Evolutionary conservation across 2,888 invertebrate species (phyloP).

Genomic region (Eurytoma adleriae): DNA sequence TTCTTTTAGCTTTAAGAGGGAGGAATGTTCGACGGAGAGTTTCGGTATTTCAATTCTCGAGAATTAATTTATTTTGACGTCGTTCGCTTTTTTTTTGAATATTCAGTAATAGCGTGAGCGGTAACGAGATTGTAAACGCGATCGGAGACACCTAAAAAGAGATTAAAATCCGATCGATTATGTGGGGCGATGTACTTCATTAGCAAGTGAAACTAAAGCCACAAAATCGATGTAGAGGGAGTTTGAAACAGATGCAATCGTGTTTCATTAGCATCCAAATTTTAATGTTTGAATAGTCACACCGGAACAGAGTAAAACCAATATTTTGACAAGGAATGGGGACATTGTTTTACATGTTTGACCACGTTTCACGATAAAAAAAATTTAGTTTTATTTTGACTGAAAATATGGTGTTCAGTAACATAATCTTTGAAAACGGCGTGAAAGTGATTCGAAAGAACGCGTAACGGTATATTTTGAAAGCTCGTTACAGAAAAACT

Average conservation of each 20-base stretch:
- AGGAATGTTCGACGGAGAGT: too few relatives aligned
- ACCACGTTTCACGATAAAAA: neutral
- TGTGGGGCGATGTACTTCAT: conserved; percentile 1
- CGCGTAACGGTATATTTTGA: too few relatives aligned
- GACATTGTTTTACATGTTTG: neutral
- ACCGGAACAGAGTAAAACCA: neutral
- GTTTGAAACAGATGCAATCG: neutral
- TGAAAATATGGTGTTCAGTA: too few relatives aligned
- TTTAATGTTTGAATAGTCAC: neutral
- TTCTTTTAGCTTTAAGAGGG: neutral
- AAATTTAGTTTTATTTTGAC: neutral
- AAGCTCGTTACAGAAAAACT: too few relatives aligned
- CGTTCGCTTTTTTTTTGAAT: neutral
- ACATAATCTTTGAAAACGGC: too few relatives aligned
- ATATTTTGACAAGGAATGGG: neutral
- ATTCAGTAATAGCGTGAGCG: neutral
- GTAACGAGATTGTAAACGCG: conserved; percentile 2
- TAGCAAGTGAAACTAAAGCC: conserved; percentile 25
- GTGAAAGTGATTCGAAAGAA: too few relatives aligned
- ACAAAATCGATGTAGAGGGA: conserved; percentile 18
- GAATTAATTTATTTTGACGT: neutral
- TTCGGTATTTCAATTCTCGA: too few relatives aligned
- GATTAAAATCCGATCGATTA: conserved; percentile 30
- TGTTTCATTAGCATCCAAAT: conserved; percentile 4
- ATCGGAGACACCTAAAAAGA: neutral